A percentile compares a stretch with the other conserved stretches of the same genome.
These are phyloP conservation scores for Mechanitis mazaeus DNA, from an alignment of 2,888 invertebrate species.

Conservation along the genomic window DNA sequence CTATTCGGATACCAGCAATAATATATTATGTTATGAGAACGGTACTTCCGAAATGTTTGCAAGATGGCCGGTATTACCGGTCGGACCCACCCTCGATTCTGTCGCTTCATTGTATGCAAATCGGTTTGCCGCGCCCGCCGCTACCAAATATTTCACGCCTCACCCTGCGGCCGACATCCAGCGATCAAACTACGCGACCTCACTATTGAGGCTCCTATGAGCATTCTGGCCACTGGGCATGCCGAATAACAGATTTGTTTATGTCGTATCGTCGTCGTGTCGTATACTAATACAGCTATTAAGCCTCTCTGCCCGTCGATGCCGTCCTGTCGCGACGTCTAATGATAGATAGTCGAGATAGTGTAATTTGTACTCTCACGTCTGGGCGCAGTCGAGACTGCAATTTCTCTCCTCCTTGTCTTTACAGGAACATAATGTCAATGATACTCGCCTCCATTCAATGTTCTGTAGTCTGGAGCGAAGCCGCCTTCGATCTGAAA, in stretches of 20 bases:
- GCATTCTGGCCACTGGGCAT: constrained; percentile 49
- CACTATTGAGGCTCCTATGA: constrained; percentile 42
- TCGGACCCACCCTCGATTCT: constrained; percentile 58
- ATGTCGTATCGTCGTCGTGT: too few species aligned
- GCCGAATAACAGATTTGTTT: constrained; percentile 55
- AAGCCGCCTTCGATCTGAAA: constrained; percentile 50
- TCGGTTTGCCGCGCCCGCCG: constrained; percentile 49
- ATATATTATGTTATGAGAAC: constrained; percentile 48
- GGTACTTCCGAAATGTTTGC: constrained; percentile 67
- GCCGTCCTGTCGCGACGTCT: constrained; percentile 40
- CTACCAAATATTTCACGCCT: constrained; percentile 66
- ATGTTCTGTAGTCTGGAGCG: constrained; percentile 33
- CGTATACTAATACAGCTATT: too few species aligned
- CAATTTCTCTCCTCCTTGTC: constrained; percentile 31
- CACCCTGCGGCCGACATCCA: constrained; percentile 44
- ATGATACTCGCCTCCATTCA: constrained; percentile 36
- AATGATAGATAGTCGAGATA: constrained; percentile 34
- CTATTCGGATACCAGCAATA: too few species aligned
- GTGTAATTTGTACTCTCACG: constrained; percentile 27
- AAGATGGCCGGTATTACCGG: constrained; percentile 48
- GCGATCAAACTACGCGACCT: constrained; percentile 52
- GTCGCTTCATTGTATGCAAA: constrained; percentile 65
- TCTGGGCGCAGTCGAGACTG: constrained; percentile 33
- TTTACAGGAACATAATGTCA: constrained; percentile 29
- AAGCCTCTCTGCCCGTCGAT: constrained; percentile 48